Base-by-base conservation (phyloP, 2,888 invertebrate species). In the Hydrotaea diabolus region DNA sequence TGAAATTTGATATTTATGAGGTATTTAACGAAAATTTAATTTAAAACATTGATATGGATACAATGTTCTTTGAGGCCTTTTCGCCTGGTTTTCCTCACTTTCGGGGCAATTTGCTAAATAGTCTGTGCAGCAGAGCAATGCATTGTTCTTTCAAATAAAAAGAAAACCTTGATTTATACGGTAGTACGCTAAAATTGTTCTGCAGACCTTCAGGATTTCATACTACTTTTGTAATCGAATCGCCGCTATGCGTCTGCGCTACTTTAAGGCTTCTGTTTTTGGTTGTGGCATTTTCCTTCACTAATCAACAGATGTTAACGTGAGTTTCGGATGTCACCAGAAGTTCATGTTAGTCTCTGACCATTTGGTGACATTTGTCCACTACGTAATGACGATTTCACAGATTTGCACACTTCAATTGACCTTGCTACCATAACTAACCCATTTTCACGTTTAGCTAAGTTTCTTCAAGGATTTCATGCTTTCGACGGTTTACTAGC, bases 341-440 rank as follows among this genome's bases (percentile, higher is more conserved):
- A 23, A 19, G 13, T 19, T 64, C 11, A 17, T 53, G 11, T 1
- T n/a, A 21, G 31, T 71, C 11, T 11, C 39, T 73, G 53, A 39
- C 36, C 39, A 73, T 73, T 73, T 73, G 39, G 39, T 55, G 55
- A 73, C 55, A 62, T 19, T 19, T 77, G n/a, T 57, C 77, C 49
- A 26, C 55, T 74, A 21, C 31, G 73, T 23, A 74, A 69, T 59
- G 59, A 1, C 13, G 46, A 36, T 74, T 55, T 80, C 71, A 13
- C 49, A 64, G 57, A 79, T 73, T 82, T 69, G 81, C 77, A 86
- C 78, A 86, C 84, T 53, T 26, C 85, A 79, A 84, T 87, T 88
- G 88, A 88, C 90, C 90, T 90, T 89, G 89, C 83, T 74, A 88
- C 89, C 89, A 89, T 88, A 90, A 89, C 90, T 86, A 90, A 89